Evolutionary conservation across 2,888 invertebrate species (phyloP).

Genomic region (Alloscopus bannaensis): DNA sequence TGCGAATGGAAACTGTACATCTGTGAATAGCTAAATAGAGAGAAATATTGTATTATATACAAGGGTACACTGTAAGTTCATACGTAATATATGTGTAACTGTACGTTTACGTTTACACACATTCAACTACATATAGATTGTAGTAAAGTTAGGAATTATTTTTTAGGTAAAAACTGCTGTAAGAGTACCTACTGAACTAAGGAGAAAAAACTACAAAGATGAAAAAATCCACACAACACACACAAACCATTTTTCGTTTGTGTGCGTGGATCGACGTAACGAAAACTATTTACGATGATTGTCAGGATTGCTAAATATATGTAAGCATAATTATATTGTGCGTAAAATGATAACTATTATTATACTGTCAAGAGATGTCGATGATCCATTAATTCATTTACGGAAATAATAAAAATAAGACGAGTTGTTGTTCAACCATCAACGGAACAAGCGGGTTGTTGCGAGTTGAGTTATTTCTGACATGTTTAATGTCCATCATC

Average conservation of each 20-base stretch:
- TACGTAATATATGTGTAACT: neutral
- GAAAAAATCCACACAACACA: neutral
- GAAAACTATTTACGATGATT: slow-evolving; percentile 24
- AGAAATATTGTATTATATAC: slow-evolving; percentile 2
- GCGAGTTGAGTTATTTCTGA: neutral
- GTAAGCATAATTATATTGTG: slow-evolving; percentile 26
- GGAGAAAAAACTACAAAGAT: neutral
- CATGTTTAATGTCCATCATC: no score
- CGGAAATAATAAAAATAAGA: slow-evolving; percentile 26
- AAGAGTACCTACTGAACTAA: neutral
- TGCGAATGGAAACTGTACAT: no score
- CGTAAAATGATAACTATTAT: slow-evolving; percentile 34
- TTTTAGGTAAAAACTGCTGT: neutral
- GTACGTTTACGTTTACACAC: neutral
- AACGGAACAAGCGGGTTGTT: neutral
- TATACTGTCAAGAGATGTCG: slow-evolving; percentile 28
- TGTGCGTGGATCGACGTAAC: no score
- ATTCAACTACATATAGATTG: neutral
- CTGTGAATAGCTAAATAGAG: neutral
- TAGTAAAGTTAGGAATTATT: neutral
- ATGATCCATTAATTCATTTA: slow-evolving; percentile 34
- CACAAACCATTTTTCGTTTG: no score
- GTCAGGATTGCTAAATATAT: slow-evolving; percentile 23
- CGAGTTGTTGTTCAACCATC: slow-evolving; percentile 24
- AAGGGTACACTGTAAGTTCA: neutral